These are phyloP conservation scores for Drosophila murphyi DNA, from an alignment of 1,140 invertebrate species.

Conservation along the genomic window DNA sequence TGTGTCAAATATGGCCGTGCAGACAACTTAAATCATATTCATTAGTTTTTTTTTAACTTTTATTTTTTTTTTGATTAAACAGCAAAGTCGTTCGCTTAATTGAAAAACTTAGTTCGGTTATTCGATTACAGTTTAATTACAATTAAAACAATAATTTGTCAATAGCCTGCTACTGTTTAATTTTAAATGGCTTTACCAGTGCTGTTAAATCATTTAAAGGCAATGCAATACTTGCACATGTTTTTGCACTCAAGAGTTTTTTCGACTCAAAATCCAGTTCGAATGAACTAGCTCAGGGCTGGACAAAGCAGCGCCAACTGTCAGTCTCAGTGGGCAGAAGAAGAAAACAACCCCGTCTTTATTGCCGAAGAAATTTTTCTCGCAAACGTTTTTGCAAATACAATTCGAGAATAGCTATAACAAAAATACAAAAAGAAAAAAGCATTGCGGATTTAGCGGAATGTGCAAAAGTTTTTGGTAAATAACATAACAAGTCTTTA, in stretches of 20 bases:
- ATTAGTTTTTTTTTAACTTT: no score
- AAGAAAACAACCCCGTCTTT: constrained; percentile 48
- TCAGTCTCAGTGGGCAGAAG: constrained; percentile 15
- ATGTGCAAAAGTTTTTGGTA: constrained; percentile 78
- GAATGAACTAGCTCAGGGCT: constrained; percentile 2
- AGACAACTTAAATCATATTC: no score
- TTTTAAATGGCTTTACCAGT: no score
- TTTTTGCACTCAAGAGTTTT: neutral
- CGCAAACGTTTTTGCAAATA: constrained; percentile 62
- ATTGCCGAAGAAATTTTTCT: constrained; percentile 57
- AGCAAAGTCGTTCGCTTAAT: no score
- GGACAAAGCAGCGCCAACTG: constrained; percentile 7
- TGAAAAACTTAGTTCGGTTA: no score
- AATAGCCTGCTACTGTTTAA: no score
- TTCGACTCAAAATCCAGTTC: neutral
- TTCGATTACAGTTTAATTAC: no score
- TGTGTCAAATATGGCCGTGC: no score
- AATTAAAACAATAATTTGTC: no score
- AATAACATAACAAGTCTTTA: constrained; percentile 73
- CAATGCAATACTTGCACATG: neutral
- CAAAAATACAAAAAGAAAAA: constrained; percentile 12
- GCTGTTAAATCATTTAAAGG: no score
- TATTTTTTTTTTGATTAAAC: no score
- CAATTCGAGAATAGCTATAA: neutral
- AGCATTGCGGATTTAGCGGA: constrained; percentile 58